A percentile compares a stretch with the other conserved stretches of the same genome.
phyloP scores from a whole-genome alignment of 2,113 vertebrate species.

The Paedocypris sp. region DNA sequence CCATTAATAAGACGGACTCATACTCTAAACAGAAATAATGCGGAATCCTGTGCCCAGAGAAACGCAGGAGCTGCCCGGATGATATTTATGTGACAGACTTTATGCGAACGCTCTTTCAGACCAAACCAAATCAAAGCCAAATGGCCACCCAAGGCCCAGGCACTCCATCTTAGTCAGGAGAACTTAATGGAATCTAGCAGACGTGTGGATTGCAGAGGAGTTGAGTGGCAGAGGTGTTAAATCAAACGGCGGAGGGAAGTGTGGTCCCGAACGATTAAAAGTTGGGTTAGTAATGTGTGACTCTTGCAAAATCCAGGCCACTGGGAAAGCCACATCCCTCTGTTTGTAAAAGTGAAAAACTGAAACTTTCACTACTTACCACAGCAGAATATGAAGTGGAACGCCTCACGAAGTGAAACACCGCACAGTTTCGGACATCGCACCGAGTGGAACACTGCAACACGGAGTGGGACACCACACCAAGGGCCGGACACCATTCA shows the following conservation, averaged over 20 bases:
- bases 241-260: constrained; percentile 27
- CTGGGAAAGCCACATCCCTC: too few relatives aligned
- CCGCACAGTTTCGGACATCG: too few relatives aligned
- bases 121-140: neutral
- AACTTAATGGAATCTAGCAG: constrained; percentile 5
- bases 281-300: too few relatives aligned
- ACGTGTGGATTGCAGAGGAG: neutral
- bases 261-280: too few relatives aligned
- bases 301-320: too few relatives aligned
- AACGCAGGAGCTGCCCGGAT: neutral
- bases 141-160: neutral
- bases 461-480: too few relatives aligned
- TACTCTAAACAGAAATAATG: constrained; percentile 9
- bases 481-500: too few relatives aligned
- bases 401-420: too few relatives aligned
- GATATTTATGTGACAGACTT: constrained; percentile 21
- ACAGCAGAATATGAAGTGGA: too few relatives aligned
- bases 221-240: constrained; percentile 26
- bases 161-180: constrained; percentile 10
- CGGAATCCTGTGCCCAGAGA: neutral
- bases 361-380: too few relatives aligned
- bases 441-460: too few relatives aligned
- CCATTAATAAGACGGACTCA: constrained; percentile 12
- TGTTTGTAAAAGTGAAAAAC: too few relatives aligned
- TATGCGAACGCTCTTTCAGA: constrained; percentile 7